These are phyloP conservation scores for Coelinius sp. DNA, from an alignment of 2,888 invertebrate genomes.

Conservation along the genomic window DNA sequence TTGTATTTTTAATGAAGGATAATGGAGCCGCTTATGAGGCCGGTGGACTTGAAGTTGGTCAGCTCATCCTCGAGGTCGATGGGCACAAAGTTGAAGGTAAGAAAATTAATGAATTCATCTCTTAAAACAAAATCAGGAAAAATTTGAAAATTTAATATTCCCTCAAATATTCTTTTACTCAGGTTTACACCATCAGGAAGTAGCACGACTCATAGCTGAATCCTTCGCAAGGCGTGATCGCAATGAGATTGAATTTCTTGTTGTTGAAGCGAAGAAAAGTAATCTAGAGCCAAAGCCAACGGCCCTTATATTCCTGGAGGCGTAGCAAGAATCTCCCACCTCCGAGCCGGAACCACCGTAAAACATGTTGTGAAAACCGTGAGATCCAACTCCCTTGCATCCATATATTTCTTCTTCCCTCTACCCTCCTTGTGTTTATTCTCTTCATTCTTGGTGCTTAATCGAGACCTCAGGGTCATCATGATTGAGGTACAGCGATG, in stretches of 20 bases:
- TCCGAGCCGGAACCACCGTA: constrained; percentile 68
- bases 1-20: constrained; percentile 76
- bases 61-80: constrained; percentile 93
- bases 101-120: neutral
- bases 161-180: constrained; percentile 16
- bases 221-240: constrained; percentile 92
- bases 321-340: constrained; percentile 80
- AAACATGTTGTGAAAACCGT: constrained; percentile 32
- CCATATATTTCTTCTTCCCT: constrained; percentile 2
- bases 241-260: constrained; percentile 92
- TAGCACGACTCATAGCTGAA: constrained; percentile 92
- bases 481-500: constrained; percentile 6
- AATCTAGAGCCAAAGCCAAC: constrained; percentile 93
- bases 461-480: constrained; percentile 13
- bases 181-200: constrained; percentile 75
- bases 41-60: constrained; percentile 93
- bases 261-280: constrained; percentile 92
- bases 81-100: constrained; percentile 77
- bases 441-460: constrained; percentile 15
- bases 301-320: constrained; percentile 90
- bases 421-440: neutral
- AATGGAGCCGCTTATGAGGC: constrained; percentile 95
- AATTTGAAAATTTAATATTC: neutral
- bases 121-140: neutral
- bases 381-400: constrained; percentile 37